phyloP scores from a whole-genome alignment of 2,797 vertebrate genomes.

The Oryzias sinensis region DNA sequence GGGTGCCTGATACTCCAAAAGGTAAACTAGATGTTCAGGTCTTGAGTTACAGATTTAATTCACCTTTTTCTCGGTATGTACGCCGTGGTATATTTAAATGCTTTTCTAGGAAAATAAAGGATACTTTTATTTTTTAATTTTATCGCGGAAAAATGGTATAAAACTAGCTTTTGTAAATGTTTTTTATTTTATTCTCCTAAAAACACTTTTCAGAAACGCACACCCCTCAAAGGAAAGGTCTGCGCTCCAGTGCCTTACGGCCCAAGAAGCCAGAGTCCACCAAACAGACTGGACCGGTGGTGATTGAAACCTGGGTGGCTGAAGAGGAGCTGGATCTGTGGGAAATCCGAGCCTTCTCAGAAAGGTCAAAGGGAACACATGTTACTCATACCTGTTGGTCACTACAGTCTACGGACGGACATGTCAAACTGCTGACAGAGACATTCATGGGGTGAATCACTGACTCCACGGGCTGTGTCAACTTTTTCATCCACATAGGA shows the following conservation, averaged over 20 bases:
- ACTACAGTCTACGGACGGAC: too few species aligned
- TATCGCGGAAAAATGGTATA: too few species aligned
- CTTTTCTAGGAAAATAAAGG: background rate
- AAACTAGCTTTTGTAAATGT: too few species aligned
- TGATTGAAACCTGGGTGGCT: slow-evolving; percentile 95
- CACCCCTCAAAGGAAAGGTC: slow-evolving; percentile 96
- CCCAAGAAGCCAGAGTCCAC: slow-evolving; percentile 95
- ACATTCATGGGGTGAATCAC: too few species aligned
- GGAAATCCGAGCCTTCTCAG: slow-evolving; percentile 98
- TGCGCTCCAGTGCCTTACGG: slow-evolving; percentile 94
- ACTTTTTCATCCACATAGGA: too few species aligned
- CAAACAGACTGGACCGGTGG: slow-evolving; percentile 94
- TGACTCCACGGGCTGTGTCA: too few species aligned
- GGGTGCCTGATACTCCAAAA: slow-evolving; percentile 94
- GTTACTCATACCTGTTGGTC: background rate
- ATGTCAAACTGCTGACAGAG: too few species aligned
- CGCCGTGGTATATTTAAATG: background rate
- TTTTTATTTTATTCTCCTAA: background rate
- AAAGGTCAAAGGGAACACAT: slow-evolving; percentile 80
- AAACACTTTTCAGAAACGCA: slow-evolving; percentile 85
- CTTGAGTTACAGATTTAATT: background rate
- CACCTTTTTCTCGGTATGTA: too few species aligned
- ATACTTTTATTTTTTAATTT: background rate
- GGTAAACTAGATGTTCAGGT: slow-evolving; percentile 68
- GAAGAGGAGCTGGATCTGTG: slow-evolving; percentile 97